Base-by-base conservation (phyloP, 2,888 invertebrate species). In the Philonicus albiceps region DNA sequence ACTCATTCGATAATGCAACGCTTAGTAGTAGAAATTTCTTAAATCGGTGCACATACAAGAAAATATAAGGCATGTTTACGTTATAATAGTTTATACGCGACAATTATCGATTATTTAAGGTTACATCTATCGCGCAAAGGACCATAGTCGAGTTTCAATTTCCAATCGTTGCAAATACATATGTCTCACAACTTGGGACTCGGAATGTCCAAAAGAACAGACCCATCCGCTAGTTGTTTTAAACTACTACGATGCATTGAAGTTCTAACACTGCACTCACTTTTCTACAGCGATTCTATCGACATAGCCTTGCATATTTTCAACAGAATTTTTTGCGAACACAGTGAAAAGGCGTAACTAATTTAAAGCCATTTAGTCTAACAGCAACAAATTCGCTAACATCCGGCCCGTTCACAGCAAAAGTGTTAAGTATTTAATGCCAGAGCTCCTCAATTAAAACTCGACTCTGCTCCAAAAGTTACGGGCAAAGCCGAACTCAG, bases 71-170 rank as follows among this genome's bases (percentile, higher is more conserved):
- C 80, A 80, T 80, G 49, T 16, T 53, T 53, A 49, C 16, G 13
- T 80, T 80, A 80, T 53, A 53, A 53, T 53, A 53, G 80, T 53
- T 30, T 80, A 80, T 19, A 19, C 13, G 40, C 22, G 8, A 64
- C 64, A 64, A 40, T 76, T 76, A 76, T 40, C 74, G 31, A 34
- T 74, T 73, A 73, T 30, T 73, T 74, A 74, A 74, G 8, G 40
- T 40, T 37, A 27, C n/a, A 13, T 37, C 11, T 76, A 34, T 74
- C 34, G 34, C 40, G 64, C 64, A 64, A 64, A 64, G 64, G 64
- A 76, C 40, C 40, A 76, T 76, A 76, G 40, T 76, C 76, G 76
- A 76, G 76, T 76, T 76, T 76, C 76, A 76, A 76, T 75, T 8
- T 55, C 7, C 55, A 55, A 55, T 2, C 49, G 27, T 11, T 64